Percentiles rank a stretch among this genome's conserved stretches.
These are phyloP conservation scores for Cheilosia vernalis DNA, from an alignment of 2,888 invertebrate genomes.

Conservation along the genomic window DNA sequence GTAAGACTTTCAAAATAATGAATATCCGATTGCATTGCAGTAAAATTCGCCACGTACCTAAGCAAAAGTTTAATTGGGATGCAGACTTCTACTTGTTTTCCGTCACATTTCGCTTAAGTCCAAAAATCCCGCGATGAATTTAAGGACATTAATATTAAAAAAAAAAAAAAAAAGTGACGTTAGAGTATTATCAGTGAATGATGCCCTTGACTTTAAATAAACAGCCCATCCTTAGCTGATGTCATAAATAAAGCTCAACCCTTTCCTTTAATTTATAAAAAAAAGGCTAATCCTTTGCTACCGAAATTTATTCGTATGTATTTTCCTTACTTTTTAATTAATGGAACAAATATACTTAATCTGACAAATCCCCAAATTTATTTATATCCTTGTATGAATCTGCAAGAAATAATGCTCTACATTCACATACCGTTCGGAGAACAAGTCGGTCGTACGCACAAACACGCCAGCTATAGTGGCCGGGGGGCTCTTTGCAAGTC, in stretches of 20 bases:
- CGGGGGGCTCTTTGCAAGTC: conserved; percentile 52
- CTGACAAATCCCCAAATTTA: conserved; percentile 70
- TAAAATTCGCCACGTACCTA: too few species aligned
- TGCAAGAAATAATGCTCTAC: conserved; percentile 51
- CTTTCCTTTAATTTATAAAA: neutral
- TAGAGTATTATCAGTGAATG: too few species aligned
- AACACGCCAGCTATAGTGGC: conserved; percentile 10
- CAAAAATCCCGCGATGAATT: too few species aligned
- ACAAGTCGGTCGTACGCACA: conserved; percentile 7
- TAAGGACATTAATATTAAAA: too few species aligned
- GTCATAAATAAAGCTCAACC: neutral
- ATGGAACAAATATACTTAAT: conserved; percentile 46
- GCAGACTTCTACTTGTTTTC: too few species aligned
- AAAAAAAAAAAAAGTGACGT: too few species aligned
- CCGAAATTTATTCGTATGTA: neutral
- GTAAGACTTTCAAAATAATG: too few species aligned
- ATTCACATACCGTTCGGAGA: conserved; percentile 53
- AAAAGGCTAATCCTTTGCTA: neutral
- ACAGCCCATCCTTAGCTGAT: too few species aligned
- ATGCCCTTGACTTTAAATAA: too few species aligned
- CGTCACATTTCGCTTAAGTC: too few species aligned
- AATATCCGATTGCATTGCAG: too few species aligned
- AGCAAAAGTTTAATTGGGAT: too few species aligned
- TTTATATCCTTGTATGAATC: conserved; percentile 59
- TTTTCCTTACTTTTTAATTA: conserved; percentile 37